Conservation (phyloP, 2,888 invertebrate genomes). For the Cheilosia urbana region DNA sequence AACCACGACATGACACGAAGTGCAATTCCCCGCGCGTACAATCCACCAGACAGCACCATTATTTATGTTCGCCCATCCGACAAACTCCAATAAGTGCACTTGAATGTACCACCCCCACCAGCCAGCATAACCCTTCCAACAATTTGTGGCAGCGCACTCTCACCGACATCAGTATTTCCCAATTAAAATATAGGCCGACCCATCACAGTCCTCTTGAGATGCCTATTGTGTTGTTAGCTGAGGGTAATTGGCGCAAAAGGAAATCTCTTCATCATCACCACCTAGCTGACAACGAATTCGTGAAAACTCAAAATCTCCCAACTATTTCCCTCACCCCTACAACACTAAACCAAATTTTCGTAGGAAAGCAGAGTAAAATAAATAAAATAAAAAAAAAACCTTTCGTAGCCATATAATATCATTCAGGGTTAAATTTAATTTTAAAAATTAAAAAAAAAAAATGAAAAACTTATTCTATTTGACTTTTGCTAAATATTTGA, state of each 20-base stretch:
- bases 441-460: constrained; percentile 26
- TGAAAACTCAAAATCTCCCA: constrained; percentile 10
- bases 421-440: constrained; percentile 71
- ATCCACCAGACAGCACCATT: constrained; percentile 31
- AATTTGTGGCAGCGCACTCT: constrained; percentile 42
- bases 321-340: background rate
- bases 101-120: constrained; percentile 7
- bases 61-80: constrained; percentile 39
- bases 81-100: constrained; percentile 53
- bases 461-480: constrained; percentile 4
- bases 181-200: constrained; percentile 57
- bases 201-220: constrained; percentile 11
- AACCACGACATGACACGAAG: constrained; percentile 31
- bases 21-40: constrained; percentile 17
- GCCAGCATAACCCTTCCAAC: constrained; percentile 19
- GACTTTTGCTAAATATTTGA: constrained; percentile 46
- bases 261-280: constrained; percentile 40
- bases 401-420: constrained; percentile 66
- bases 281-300: constrained; percentile 39
- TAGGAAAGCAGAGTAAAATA: constrained; percentile 2
- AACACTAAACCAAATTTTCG: constrained; percentile 18
- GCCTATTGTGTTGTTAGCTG: constrained; percentile 26
- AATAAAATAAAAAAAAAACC: constrained; percentile 6
- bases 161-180: constrained; percentile 43
- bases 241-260: constrained; percentile 60